phyloP scores from a whole-genome alignment of 2,888 invertebrate species.

The Parnassius mnemosyne region DNA sequence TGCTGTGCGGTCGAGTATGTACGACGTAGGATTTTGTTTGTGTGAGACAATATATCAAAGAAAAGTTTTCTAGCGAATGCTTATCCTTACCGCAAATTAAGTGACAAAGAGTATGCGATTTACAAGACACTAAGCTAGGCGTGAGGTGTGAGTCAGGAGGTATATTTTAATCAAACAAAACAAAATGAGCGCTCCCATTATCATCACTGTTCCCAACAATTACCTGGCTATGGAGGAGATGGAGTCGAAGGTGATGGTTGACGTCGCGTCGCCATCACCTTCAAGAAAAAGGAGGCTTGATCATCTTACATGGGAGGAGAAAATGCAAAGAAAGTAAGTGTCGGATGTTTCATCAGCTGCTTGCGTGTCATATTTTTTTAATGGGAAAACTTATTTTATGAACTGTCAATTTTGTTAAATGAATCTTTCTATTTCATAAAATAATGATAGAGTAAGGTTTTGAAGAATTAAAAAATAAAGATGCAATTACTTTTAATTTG shows the following conservation, averaged over 20 bases:
- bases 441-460: too few species aligned
- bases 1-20: constrained; percentile 61
- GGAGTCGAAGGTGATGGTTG: constrained; percentile 57
- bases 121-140: constrained; percentile 35
- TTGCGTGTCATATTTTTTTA: constrained; percentile 46
- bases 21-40: constrained; percentile 58
- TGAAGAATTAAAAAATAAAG: too few species aligned
- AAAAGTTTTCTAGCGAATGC: constrained; percentile 53
- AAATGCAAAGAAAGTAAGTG: constrained; percentile 91
- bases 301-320: constrained; percentile 92
- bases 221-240: constrained; percentile 64
- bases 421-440: too few species aligned
- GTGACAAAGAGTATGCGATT: constrained; percentile 53
- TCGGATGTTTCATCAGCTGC: constrained; percentile 36
- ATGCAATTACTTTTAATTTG: too few species aligned
- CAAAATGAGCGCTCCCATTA: constrained; percentile 75
- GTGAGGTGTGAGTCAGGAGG: constrained; percentile 33
- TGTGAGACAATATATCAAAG: constrained; percentile 51
- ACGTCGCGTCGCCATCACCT: constrained; percentile 53
- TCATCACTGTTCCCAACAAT: constrained; percentile 75
- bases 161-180: constrained; percentile 35
- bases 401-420: too few species aligned
- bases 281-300: constrained; percentile 87
- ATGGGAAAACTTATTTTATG: background rate
- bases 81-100: constrained; percentile 32